Evolutionary conservation across 2,797 vertebrate genomes (phyloP), one percentile per base, ranked within the genome.

Genomic region (Pipistrellus nathusii): DNA sequence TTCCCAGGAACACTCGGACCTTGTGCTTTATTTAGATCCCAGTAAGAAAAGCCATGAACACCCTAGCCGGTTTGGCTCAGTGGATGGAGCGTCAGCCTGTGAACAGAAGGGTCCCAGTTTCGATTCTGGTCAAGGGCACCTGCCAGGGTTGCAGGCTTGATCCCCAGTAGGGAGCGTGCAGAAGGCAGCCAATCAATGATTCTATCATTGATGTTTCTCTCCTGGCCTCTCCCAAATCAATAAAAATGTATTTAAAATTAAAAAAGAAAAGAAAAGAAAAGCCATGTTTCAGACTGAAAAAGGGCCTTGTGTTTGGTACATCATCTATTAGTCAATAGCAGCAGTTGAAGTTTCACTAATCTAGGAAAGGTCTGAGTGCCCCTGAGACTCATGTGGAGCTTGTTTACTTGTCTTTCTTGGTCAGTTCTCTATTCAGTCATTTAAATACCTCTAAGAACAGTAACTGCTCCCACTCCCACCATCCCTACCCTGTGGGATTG

Each of bases 41-140:
- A 94, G 6, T 89, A 88, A 73, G 27, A 77, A 96, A 95, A 88
- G n/a, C n/a, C 41, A 46, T 57, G 21, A 62, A 30, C 59, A 30
- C 59, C 27, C 27, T 62, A 30, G 59, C 27, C 6, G 1, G 27
- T 62, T 62, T 62, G 59, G 59, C 59, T 62, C 27, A 62, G 59
- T 62, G 27, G 59, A 62, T 62, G 2, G 59, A 62, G 59, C 6
- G 27, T 62, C 13, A 2, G 59, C 59, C 59, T 62, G 59, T 62
- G 59, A 5, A 30, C 59, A 30, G 27, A 62, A 62, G 59, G 59
- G 59, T 62, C 27, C 59, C 59, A 62, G 27, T 62, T 62, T 62
- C 5, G 1, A 62, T 62, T 30, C 59, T 62, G 12, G 57, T 62
- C 59, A 62, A 30, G 59, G 59, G 27, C 59, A 62, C 27, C 30